phyloP scores from a whole-genome alignment of 1,140 invertebrate species.

The Neotoxoptera formosana region DNA sequence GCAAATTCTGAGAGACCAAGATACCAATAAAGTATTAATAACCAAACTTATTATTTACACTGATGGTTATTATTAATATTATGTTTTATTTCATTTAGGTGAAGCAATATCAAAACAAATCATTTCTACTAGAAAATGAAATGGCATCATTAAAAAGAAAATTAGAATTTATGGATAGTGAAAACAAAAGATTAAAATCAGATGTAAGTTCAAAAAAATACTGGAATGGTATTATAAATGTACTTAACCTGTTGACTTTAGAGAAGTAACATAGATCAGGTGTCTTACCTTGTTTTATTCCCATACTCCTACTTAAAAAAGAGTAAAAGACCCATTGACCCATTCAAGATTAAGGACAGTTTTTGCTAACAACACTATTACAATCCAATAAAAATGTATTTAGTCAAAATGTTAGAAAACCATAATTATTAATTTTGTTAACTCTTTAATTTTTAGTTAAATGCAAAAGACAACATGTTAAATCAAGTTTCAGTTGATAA shows the following conservation, averaged over 20 bases:
- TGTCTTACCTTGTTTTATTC: neutral
- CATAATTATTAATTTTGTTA: neutral
- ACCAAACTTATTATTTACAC: neutral
- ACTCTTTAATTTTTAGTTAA: conserved; percentile 40
- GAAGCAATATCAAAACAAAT: conserved; percentile 51
- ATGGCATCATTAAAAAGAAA: conserved; percentile 41
- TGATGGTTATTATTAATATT: neutral
- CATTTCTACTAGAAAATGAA: conserved; percentile 52
- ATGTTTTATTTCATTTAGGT: conserved; percentile 4
- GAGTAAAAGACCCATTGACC: neutral
- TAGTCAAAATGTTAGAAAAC: neutral
- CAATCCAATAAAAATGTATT: neutral
- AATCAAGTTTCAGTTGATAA: conserved; percentile 78
- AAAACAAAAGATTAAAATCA: conserved; percentile 54
- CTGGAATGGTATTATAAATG: neutral
- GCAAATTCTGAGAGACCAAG: conserved; percentile 70
- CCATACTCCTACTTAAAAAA: neutral
- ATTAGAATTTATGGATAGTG: conserved; percentile 47
- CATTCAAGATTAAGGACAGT: neutral
- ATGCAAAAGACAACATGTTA: conserved; percentile 73
- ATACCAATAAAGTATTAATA: conserved; percentile 66
- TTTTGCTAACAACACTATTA: neutral
- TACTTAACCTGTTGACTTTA: neutral
- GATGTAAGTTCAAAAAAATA: conserved; percentile 24
- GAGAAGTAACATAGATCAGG: neutral